Conservation (phyloP, 1,140 invertebrate species). For the Oscheius sp. region DNA sequence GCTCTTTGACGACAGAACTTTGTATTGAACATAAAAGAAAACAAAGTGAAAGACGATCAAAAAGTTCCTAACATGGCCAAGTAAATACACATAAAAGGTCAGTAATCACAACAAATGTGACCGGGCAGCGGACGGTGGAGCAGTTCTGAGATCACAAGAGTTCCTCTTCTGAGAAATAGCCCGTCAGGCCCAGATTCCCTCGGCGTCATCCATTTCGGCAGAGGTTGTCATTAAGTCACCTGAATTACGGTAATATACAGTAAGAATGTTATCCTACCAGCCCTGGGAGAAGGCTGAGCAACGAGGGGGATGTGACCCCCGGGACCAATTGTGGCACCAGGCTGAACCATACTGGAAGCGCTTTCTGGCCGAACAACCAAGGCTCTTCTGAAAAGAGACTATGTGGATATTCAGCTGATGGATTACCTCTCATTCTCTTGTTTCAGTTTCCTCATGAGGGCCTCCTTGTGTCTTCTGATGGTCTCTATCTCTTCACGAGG, state of each 20-base stretch:
- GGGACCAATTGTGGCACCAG: background rate
- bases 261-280: too few species aligned
- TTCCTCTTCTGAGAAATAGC: too few species aligned
- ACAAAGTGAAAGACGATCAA: too few species aligned
- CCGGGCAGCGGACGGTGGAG: too few species aligned
- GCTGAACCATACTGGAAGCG: slow-evolving; percentile 2
- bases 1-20: too few species aligned
- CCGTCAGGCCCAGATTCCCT: slow-evolving; percentile 46
- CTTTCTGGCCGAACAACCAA: slow-evolving; percentile 13
- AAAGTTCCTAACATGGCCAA: too few species aligned
- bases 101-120: too few species aligned
- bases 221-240: slow-evolving; percentile 18
- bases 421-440: slow-evolving; percentile 66
- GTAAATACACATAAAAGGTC: too few species aligned
- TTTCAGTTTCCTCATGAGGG: slow-evolving; percentile 63
- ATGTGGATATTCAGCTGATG: background rate
- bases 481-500: slow-evolving; percentile 68
- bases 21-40: too few species aligned
- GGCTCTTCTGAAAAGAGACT: slow-evolving; percentile 14
- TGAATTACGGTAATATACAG: background rate
- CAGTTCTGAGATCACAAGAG: too few species aligned
- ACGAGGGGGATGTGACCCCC: slow-evolving; percentile 6
- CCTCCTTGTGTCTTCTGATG: slow-evolving; percentile 42
- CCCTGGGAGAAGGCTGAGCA: slow-evolving; percentile 1
- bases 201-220: slow-evolving; percentile 31